Evolutionary conservation across 2,888 invertebrate genomes (phyloP), one percentile per base, ranked within the genome.

Genomic region (Drosophila prostipennis): DNA sequence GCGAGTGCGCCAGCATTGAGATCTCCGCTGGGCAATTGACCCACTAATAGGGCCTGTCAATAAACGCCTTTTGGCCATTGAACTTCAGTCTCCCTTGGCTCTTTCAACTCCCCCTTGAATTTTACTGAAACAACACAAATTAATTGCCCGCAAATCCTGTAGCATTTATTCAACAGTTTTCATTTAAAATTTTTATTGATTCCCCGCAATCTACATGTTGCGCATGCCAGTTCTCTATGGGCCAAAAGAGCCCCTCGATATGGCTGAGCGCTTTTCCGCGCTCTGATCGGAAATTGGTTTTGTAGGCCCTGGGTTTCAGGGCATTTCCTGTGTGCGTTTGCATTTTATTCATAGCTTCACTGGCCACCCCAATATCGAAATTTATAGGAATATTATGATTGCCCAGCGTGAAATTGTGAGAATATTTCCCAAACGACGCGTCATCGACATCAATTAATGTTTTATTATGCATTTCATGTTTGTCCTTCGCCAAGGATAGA

Each of bases 131-230:
- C 3, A 32, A 78, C 75, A 83, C 84, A 87, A 90, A 91, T 90
- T 91, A 91, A 90, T 90, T 83, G 91, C 89, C 91, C 91, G 91
- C 91, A 90, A 91, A 90, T 91, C 91, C 90, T 90, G 91, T 90
- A 23, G 10, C 57, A 79, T 72, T 32, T 83, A 87, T 84, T 89
- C 89, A 83, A 83, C 89, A 89, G 89, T 83, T 89, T 88, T 87
- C 87, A 80, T 72, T 88, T 87, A 57, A 68, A 89, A 86, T 89
- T 75, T 61, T 78, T 73, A 85, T 85, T 87, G 89, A 89, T 81
- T 64, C 67, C 32, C 11, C n/a, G 23, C 43, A 32, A 55, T 63
- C 72, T 77, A 88, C 88, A 75, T 85, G 89, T 88, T 85, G 89
- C 87, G 79, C 82, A 84, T 87, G 84, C 85, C 76, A 61, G 55